Base-by-base conservation (phyloP, 35 echinoderm and acorn worm species). In the Nesometra sesokonis region DNA sequence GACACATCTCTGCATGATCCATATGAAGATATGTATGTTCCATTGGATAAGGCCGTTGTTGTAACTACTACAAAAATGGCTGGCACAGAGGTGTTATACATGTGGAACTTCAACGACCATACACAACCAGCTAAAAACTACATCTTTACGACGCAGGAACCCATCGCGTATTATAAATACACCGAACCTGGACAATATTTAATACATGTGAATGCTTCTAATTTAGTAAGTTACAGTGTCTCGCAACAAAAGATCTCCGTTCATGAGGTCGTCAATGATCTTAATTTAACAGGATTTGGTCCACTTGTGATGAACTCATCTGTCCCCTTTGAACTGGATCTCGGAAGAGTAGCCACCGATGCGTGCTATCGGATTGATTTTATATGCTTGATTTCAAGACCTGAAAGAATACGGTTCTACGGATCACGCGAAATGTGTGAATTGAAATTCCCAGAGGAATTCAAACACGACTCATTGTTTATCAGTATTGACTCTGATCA, bases 301-400 rank as follows among this genome's bases (percentile, higher is more conserved):
- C 35, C 81, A 37, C 3, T 34, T 11, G 3, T 31, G 0, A 30
- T 83, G n/a, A 83, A 83, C 36, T 37, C 81, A 17, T 23, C 81
- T 0, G 27, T 83, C 3, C 3, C 3, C 15, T 83, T 83, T 39
- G 35, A 23, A 27, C 34, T 83, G 0, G 32, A 83, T 13, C 57
- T 35, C 13, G 86, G 86, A 29, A 81, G 35, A 36, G 37, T 86
- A 11, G 89, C 83, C 13, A 91, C 84, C 32, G 89, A 85, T 31
- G 89, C 84, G 3, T 91, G 89, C 46, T 91, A 91, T 57, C 84
- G 83, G 29, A 79, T 91, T 31, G 84, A 91, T 32, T 91, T 91
- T 30, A 36, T 32, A 31, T 76, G 84, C 34, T 23, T 3, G 17
- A 13, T 23, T 29, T 79, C 82, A 34, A 33, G 78, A 13, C 80